Conservation (phyloP, 2,888 invertebrate genomes). For the Epinotia nisella region DNA sequence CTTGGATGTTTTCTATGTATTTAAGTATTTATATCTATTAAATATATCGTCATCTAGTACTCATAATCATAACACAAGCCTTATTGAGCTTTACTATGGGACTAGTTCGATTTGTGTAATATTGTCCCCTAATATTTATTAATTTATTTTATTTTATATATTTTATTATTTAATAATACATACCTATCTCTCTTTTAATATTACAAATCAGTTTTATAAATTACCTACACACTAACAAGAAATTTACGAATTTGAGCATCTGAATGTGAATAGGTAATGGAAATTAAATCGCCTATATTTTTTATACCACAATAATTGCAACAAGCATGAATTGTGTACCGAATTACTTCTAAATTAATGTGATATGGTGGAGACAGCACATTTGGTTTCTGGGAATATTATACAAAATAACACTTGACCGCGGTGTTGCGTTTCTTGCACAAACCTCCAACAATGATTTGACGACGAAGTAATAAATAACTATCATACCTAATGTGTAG, state of each 20-base stretch:
- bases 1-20: too few relatives aligned
- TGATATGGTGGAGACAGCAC: slow-evolving; percentile 59
- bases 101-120: too few relatives aligned
- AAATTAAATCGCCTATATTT: slow-evolving; percentile 17
- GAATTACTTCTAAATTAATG: slow-evolving; percentile 30
- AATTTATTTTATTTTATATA: too few relatives aligned
- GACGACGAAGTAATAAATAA: slow-evolving; percentile 28
- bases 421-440: slow-evolving; percentile 71
- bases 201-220: neutral
- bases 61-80: too few relatives aligned
- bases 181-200: too few relatives aligned
- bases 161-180: too few relatives aligned
- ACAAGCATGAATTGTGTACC: slow-evolving; percentile 10
- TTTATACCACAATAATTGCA: slow-evolving; percentile 27
- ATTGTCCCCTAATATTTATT: too few relatives aligned
- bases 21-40: too few relatives aligned
- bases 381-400: slow-evolving; percentile 73
- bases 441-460: slow-evolving; percentile 22
- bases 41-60: too few relatives aligned
- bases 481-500: slow-evolving; percentile 7
- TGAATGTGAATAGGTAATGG: slow-evolving; percentile 7
- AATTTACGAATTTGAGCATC: slow-evolving; percentile 11
- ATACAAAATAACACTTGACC: slow-evolving; percentile 63
- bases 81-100: too few relatives aligned
- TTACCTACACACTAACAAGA: neutral